Evolutionary conservation across 2,888 invertebrate species (phyloP), one percentile per base, ranked within the genome.

Genomic region (Aleiodes testaceus): DNA sequence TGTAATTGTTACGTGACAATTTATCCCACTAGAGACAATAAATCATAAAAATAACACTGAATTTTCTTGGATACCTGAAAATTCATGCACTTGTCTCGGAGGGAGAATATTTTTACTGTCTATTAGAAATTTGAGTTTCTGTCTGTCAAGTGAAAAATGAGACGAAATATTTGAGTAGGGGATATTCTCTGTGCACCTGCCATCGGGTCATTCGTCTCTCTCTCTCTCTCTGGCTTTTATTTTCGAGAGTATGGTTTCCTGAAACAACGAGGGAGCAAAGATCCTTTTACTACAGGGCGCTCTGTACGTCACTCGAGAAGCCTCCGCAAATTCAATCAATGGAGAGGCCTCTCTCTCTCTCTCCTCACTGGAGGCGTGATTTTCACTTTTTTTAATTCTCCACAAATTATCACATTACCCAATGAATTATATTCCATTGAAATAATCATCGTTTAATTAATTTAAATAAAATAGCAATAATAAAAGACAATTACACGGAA

Each of bases 231-330:
- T 30, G 49, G 42, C 50, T 67, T 59, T 59, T 22, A 45, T 53
- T 65, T 52, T 14, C 26, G 47, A 12, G 20, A 69, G 16, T 36
- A 16, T 30, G 66, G 22, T 49, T 59, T 44, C 47, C 70, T 66
- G 67, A 47, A 70, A 67, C 66, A 45, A 67, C 66, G 26, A 53
- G 47, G 26, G 68, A 45, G 22, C 20, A 68, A 66, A 53, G 44
- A 70, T 70, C 42, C 59, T 59, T 66, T 66, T 20, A 52, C 75
- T 69, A 74, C 72, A 47, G 70, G 75, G 72, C 75, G 74, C 75
- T 69, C 67, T 66, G 30, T 55, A 42, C 30, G 26, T 36, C 50
- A 47, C 64, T 20, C 12, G 36, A 42, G 59, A 36, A 59, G 36
- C 42, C 11, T 30, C 26, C 30, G 20, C 18, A 59, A 12, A 44